Base-by-base conservation (phyloP, 2,113 vertebrate species). In the Ginglymostoma cirratum region DNA sequence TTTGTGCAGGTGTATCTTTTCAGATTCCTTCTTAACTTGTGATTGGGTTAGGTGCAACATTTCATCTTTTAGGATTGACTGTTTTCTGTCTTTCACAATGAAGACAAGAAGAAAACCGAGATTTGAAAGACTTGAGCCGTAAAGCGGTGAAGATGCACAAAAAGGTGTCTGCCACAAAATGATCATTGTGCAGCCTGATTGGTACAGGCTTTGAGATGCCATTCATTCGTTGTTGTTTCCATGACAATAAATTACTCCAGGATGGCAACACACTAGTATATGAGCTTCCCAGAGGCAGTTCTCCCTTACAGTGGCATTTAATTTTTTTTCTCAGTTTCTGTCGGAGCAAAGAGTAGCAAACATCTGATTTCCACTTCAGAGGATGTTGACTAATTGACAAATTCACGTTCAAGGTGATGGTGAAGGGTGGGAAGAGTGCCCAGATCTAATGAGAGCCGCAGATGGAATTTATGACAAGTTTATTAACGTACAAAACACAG, bases 371-470 rank as follows among this genome's bases (percentile, higher is more conserved):
- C 17, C 89, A 93, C 89, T 38, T 93, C 89, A 67, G 34, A 93
- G 61, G n/a, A 65, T 23, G 34, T 66, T 92, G 86, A 66, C n/a
- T 66, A 66, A 92, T 93, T 93, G 89, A 93, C 21, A 34, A 93
- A 66, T 67, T 66, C 89, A 42, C 61, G 7, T 66, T 10, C 3
- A 23, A 34, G 52, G 30, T 5, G 5, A 92, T 10, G 89, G 89
- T 0, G 5, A 19, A n/a, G 24, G 17, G 34, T 8, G 34, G 61
- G 87, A 65, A 65, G 15, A 17, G 34, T 17, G 87, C 55, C 87
- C 87, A 90, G 55, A n/a, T 90, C 34, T 6, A 61, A 65, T 19
- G 87, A 61, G n/a, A 65, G 87, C 27, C n/a, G 8, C 6, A n/a
- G 89, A 38, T 66, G 34, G 89, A 93, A 66, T 67, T 66, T 66